Evolutionary conservation across 1,140 invertebrate species (phyloP).

Genomic region (Branchinecta lindahli): DNA sequence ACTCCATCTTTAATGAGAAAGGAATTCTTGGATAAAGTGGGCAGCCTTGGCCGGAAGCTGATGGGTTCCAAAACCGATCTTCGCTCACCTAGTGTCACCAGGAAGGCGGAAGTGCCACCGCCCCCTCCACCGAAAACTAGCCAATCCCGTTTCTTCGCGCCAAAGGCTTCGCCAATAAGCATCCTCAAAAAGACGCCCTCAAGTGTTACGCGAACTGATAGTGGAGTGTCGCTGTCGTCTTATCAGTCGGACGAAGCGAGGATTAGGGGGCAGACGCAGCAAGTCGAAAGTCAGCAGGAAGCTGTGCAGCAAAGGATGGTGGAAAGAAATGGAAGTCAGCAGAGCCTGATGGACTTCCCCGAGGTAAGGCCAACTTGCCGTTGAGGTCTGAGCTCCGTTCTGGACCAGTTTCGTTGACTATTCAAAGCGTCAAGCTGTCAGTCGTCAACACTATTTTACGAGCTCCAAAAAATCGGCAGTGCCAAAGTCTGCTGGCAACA

Average conservation of each 20-base stretch:
- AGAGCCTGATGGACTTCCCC: background rate
- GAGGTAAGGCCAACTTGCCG: background rate
- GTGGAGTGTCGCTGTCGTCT: background rate
- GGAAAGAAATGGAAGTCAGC: background rate
- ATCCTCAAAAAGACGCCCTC: background rate
- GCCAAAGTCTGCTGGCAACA: no score
- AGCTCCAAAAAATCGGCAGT: no score
- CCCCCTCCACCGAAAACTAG: background rate
- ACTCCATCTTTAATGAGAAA: background rate
- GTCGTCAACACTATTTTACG: no score
- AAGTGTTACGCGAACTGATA: background rate
- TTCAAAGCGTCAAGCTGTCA: no score
- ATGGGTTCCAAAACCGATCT: background rate
- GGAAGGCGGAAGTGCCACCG: background rate
- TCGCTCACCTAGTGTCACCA: background rate
- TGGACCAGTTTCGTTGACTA: no score
- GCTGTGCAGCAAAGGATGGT: background rate
- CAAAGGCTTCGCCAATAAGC: background rate
- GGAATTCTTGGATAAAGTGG: slow-evolving; percentile 1
- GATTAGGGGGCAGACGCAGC: background rate
- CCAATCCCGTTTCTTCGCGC: background rate
- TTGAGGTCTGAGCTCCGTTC: no score
- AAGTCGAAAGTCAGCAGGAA: background rate
- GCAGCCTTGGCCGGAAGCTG: background rate
- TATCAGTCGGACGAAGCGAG: background rate